Percentiles rank a stretch among this genome's conserved stretches.
Conservation (phyloP, 2,113 vertebrate genomes). For the Anguilla japonica region DNA sequence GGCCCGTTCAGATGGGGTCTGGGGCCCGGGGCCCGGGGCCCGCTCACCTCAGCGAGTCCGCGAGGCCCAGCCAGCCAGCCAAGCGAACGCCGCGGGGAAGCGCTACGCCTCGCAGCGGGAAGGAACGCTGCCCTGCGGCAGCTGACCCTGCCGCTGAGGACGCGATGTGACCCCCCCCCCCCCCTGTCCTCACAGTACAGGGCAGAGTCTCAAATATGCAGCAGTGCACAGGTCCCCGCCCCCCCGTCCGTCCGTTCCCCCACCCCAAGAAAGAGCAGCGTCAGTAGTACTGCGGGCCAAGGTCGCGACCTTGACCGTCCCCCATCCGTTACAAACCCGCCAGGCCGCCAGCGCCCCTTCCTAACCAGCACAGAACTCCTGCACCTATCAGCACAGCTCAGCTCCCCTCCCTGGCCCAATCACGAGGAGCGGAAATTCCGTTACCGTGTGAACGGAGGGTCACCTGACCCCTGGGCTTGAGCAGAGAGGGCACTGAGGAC, state of each 20-base stretch:
- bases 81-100: too few species aligned
- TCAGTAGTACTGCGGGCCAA: background rate
- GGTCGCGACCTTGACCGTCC: background rate
- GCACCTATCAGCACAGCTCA: background rate
- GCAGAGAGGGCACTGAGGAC: slow-evolving; percentile 47
- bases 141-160: slow-evolving; percentile 23
- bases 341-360: background rate
- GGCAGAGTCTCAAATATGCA: background rate
- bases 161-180: background rate
- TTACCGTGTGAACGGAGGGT: slow-evolving; percentile 11
- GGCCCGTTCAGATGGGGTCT: too few species aligned
- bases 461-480: slow-evolving; percentile 15
- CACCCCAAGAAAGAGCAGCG: background rate
- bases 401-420: background rate
- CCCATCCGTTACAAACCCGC: background rate
- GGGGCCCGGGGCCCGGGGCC: too few species aligned
- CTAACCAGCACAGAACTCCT: background rate
- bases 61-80: too few species aligned
- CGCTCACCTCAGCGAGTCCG: too few species aligned
- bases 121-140: too few species aligned
- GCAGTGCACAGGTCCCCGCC: background rate
- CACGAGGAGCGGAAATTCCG: background rate
- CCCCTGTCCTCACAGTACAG: background rate
- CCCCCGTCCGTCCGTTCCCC: background rate
- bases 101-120: too few species aligned